phyloP scores from a whole-genome alignment of 2,113 vertebrate species.

The Brachypodius melanocephalos region DNA sequence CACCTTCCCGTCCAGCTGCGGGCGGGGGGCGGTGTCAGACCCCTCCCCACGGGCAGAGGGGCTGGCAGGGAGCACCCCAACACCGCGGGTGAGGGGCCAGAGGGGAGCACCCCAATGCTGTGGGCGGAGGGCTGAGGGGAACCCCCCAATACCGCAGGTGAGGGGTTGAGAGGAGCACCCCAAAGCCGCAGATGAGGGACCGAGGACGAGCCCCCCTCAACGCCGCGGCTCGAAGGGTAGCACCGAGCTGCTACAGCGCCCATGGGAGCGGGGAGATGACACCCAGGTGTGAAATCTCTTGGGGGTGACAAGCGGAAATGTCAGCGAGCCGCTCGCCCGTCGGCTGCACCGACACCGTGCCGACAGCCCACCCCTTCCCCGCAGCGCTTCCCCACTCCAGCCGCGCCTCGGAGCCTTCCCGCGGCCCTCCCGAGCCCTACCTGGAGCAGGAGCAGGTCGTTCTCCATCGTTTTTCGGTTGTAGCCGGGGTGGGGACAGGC shows the following conservation, averaged over 20 bases:
- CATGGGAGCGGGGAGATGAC: neutral
- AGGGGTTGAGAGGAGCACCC: neutral
- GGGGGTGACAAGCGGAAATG: neutral
- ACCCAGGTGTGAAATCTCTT: neutral
- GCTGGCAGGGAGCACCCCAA: neutral
- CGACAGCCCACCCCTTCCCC: fast-evolving
- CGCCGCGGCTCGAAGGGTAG: fast-evolving
- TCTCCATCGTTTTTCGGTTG: fast-evolving
- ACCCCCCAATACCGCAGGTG: neutral
- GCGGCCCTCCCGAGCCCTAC: neutral
- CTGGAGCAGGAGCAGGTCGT: constrained; percentile 41
- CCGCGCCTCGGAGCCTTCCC: neutral
- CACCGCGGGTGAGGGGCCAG: fast-evolving
- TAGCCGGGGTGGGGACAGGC: neutral
- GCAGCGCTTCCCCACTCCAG: neutral
- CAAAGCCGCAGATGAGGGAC: neutral
- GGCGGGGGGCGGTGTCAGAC: neutral
- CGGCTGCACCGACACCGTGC: fast-evolving
- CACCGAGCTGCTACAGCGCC: fast-evolving
- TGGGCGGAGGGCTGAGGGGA: too few relatives aligned
- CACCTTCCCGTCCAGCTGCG: neutral
- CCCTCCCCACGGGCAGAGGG: fast-evolving
- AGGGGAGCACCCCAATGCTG: neutral
- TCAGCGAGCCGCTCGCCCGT: neutral
- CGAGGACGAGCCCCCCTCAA: neutral